phyloP scores from a whole-genome alignment of 2,113 vertebrate species.

The Thunnus maccoyii region DNA sequence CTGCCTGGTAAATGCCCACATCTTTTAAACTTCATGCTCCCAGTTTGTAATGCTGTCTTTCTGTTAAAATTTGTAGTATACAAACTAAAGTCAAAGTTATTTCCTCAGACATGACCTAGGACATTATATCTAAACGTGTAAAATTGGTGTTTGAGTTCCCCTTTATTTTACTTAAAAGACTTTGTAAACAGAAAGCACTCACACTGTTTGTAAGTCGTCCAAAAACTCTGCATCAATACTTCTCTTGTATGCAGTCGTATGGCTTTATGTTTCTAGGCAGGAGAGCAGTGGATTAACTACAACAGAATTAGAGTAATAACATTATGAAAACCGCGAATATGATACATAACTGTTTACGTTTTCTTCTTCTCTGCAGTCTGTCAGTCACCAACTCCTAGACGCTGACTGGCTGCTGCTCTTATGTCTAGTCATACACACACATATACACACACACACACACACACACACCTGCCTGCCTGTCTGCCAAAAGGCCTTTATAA shows the following conservation, averaged over 20 bases:
- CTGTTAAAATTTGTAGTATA: background rate
- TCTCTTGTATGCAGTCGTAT: constrained; percentile 6
- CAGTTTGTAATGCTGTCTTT: background rate
- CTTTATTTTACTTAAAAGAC: too few species aligned
- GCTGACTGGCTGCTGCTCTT: background rate
- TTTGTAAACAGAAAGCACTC: background rate
- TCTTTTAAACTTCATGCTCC: too few species aligned
- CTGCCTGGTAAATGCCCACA: background rate
- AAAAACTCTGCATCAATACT: constrained; percentile 19
- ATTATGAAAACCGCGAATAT: constrained; percentile 39
- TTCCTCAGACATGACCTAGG: background rate
- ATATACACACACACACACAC: background rate
- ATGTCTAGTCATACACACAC: background rate
- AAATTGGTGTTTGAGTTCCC: too few species aligned
- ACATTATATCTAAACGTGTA: too few species aligned
- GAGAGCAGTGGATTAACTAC: background rate
- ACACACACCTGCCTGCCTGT: background rate
- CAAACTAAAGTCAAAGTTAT: background rate
- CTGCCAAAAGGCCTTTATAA: constrained; percentile 1
- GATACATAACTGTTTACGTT: constrained; percentile 46
- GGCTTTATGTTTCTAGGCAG: background rate
- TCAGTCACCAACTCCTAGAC: constrained; percentile 43
- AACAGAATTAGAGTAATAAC: constrained; percentile 7
- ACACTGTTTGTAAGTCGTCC: background rate
- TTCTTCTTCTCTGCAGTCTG: constrained; percentile 32